phyloP scores from a whole-genome alignment of 2,113 vertebrate species.

The Platysteira castanea region DNA sequence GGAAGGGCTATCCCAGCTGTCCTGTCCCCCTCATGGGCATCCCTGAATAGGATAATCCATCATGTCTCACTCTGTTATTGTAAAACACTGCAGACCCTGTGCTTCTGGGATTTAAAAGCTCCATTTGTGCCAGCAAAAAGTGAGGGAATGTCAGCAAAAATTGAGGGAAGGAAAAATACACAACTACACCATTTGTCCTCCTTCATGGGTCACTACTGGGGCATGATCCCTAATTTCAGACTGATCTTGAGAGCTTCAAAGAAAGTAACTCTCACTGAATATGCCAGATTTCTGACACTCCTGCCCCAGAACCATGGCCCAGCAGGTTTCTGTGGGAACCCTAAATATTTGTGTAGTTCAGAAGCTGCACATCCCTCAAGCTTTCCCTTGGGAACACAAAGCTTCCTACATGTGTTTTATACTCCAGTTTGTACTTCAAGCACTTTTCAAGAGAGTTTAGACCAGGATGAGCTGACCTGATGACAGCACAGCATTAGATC shows the following conservation, averaged over 20 bases:
- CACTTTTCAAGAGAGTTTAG: background rate
- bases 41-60: background rate
- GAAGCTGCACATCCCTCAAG: background rate
- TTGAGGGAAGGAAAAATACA: background rate
- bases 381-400: background rate
- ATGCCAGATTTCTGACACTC: background rate
- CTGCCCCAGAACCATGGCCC: background rate
- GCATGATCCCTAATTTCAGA: background rate
- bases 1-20: background rate
- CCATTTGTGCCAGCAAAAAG: background rate
- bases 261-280: background rate
- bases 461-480: background rate
- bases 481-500: background rate
- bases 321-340: background rate
- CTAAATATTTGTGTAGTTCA: background rate
- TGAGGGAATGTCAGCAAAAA: background rate
- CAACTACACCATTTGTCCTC: background rate
- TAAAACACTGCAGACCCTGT: too few relatives aligned
- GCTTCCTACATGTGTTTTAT: background rate
- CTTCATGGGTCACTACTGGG: background rate
- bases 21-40: background rate
- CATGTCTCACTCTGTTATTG: background rate
- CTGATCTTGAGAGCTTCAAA: background rate
- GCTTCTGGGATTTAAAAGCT: background rate
- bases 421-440: background rate